These are phyloP conservation scores for Taurulus bubalis DNA, from an alignment of 2,113 vertebrate species.

Conservation along the genomic window DNA sequence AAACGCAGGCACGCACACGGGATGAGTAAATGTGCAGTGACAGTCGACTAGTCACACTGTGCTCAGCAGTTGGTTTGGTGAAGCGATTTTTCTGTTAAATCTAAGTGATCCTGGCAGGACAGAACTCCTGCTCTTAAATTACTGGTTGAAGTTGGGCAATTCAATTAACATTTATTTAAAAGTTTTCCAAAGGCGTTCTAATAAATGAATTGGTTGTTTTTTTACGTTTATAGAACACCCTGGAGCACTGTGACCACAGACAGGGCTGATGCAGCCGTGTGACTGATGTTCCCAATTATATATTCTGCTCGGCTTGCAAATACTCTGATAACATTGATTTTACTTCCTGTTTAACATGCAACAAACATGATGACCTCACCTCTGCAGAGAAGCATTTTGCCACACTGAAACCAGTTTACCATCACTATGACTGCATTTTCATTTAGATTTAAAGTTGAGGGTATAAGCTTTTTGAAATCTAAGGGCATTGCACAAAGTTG, in stretches of 20 bases:
- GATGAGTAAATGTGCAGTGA: conserved; percentile 28
- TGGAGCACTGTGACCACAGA: not conserved
- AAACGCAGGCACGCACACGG: conserved; percentile 12
- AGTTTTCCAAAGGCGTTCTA: not conserved
- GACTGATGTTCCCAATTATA: not conserved
- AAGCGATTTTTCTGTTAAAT: not conserved
- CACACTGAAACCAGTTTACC: not conserved
- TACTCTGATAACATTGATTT: conserved; percentile 44
- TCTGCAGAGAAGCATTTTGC: not conserved
- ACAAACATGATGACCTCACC: not conserved
- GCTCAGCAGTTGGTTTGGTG: conserved; percentile 40
- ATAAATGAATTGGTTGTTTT: not conserved
- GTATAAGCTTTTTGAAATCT: not conserved
- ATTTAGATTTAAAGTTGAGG: not conserved
- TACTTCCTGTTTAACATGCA: conserved; percentile 44
- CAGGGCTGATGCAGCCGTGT: not conserved
- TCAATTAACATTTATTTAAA: not conserved
- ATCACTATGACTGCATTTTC: not conserved
- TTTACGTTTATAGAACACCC: not conserved
- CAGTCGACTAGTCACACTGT: conserved; percentile 9
- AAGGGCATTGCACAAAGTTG: not conserved
- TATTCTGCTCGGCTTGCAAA: conserved; percentile 22
- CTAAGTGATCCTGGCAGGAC: conserved; percentile 15
- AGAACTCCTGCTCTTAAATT: not conserved
- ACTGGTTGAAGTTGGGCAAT: not conserved